These are phyloP conservation scores for Brachyistius frenatus DNA, from an alignment of 2,113 vertebrate species.

Conservation along the genomic window DNA sequence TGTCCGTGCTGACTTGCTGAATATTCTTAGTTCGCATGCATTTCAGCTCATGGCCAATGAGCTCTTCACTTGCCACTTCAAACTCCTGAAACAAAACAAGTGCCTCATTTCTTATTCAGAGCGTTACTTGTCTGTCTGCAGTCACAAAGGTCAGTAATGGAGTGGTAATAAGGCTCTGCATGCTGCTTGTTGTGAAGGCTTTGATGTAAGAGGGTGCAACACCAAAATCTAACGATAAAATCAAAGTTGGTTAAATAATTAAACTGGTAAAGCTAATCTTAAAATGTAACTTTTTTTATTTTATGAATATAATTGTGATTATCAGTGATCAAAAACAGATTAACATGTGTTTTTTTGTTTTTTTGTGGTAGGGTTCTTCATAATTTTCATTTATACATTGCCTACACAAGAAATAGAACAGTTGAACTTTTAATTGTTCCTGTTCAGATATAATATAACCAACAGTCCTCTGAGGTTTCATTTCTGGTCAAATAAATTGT, in stretches of 20 bases:
- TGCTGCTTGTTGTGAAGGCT: background rate
- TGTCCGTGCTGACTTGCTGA: constrained; percentile 2
- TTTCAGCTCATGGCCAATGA: constrained; percentile 18
- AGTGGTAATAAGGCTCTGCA: background rate
- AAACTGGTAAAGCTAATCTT: background rate
- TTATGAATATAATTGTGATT: no score
- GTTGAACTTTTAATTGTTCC: no score
- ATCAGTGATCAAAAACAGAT: no score
- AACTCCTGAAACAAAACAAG: background rate
- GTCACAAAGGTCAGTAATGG: constrained; percentile 22
- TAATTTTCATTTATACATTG: no score
- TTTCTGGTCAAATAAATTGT: no score
- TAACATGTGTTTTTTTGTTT: no score
- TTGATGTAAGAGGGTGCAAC: background rate
- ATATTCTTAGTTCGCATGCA: constrained; percentile 32
- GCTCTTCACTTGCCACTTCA: constrained; percentile 1
- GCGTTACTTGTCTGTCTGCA: background rate
- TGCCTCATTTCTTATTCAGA: background rate
- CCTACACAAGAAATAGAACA: no score
- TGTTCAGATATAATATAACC: no score
- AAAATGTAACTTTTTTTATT: background rate
- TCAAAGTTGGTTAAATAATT: constrained; percentile 19
- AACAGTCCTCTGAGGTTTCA: no score
- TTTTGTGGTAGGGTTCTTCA: no score
- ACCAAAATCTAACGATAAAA: background rate